phyloP scores from a whole-genome alignment of 1,140 invertebrate species.

The Aculops lycopersici region DNA sequence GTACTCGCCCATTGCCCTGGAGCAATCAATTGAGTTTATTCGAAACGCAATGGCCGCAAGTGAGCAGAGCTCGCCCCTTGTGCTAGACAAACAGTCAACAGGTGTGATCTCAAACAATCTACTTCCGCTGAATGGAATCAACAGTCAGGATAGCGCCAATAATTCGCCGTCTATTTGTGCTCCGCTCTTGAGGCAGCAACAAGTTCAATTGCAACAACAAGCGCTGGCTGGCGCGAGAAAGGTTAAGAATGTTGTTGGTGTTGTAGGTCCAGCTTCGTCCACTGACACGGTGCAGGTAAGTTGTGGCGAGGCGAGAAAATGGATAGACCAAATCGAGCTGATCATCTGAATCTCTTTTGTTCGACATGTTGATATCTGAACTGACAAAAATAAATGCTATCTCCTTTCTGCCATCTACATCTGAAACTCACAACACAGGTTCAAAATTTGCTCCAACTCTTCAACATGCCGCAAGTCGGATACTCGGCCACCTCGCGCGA shows the following conservation, averaged over 20 bases:
- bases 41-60: conserved; percentile 26
- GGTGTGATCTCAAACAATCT: conserved; percentile 12
- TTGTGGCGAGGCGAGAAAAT: not conserved
- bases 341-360: too few relatives aligned
- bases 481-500: conserved; percentile 44
- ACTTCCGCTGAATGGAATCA: conserved; percentile 18
- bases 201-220: too few relatives aligned
- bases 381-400: too few relatives aligned
- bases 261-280: conserved; percentile 33
- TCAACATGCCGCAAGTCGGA: conserved; percentile 44
- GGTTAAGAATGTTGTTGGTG: conserved; percentile 26
- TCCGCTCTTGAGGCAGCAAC: too few relatives aligned
- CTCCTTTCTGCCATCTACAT: not conserved
- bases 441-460: conserved; percentile 44
- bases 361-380: too few relatives aligned
- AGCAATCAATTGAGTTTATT: conserved; percentile 39
- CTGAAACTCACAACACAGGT: conserved; percentile 18
- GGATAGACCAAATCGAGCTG: not conserved
- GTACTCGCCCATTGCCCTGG: conserved; percentile 33
- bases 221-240: conserved; percentile 12
- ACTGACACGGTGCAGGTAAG: conserved; percentile 25
- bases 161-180: not conserved
- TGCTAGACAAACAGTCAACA: not conserved
- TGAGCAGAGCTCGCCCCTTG: conserved; percentile 5
- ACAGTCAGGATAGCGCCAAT: not conserved